These are phyloP conservation scores for Platyrinchus mystaceus DNA, from an alignment of 2,797 vertebrate genomes.

Conservation along the genomic window DNA sequence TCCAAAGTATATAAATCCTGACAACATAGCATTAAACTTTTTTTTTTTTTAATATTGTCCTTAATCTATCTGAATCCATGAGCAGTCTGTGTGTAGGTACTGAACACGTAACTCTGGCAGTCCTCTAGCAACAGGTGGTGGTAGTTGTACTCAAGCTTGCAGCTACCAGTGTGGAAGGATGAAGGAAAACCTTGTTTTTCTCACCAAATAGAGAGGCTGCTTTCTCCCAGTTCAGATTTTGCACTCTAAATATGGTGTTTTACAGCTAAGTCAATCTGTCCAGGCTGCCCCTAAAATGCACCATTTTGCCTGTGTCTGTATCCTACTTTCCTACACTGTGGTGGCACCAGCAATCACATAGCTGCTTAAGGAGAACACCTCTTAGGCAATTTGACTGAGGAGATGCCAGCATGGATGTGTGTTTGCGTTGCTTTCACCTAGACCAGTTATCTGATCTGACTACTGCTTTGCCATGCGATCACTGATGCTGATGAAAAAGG, in stretches of 20 bases:
- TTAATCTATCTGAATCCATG: background rate
- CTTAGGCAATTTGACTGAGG: background rate
- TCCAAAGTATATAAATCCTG: background rate
- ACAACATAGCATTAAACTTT: background rate
- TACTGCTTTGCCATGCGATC: background rate
- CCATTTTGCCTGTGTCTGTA: background rate
- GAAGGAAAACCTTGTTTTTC: background rate
- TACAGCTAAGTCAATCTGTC: background rate
- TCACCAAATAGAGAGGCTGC: background rate
- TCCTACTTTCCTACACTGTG: background rate
- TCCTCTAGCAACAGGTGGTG: background rate
- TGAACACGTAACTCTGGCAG: background rate
- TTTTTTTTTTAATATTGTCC: background rate
- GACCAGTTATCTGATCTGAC: background rate
- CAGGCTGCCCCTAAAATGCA: background rate
- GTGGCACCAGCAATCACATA: accelerated
- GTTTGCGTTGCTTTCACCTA: background rate
- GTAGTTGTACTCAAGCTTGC: background rate
- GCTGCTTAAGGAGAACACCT: background rate
- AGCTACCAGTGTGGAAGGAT: background rate
- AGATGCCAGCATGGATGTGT: background rate
- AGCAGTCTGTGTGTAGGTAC: background rate
- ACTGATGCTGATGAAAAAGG: background rate
- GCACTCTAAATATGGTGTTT: background rate
- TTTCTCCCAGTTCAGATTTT: background rate